Evolutionary conservation across 2,797 vertebrate species (phyloP).

Genomic region (Falco rusticolus): DNA sequence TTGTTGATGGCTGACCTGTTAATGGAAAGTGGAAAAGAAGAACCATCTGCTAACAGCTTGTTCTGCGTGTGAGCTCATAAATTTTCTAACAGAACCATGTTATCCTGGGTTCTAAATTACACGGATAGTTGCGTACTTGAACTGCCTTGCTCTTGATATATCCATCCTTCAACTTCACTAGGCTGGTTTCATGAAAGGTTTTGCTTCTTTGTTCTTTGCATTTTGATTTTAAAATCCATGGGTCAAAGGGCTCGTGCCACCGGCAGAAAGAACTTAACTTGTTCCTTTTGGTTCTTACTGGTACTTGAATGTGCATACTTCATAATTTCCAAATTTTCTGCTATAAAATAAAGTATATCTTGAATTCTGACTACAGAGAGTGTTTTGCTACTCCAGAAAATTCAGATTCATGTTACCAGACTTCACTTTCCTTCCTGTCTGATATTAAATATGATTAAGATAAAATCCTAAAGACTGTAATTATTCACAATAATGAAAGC

Average conservation of each 20-base stretch:
- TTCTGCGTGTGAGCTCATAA: conserved; percentile 19
- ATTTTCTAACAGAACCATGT: background rate
- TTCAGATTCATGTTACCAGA: background rate
- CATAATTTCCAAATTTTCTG: background rate
- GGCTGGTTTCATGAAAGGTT: background rate
- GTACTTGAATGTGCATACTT: background rate
- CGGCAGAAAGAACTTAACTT: background rate
- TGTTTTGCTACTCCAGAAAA: background rate
- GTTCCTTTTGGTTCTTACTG: background rate
- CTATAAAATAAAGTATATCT: background rate
- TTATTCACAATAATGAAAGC: background rate
- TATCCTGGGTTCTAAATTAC: background rate
- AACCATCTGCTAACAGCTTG: background rate
- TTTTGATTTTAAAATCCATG: background rate
- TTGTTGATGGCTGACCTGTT: background rate
- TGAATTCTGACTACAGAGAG: background rate
- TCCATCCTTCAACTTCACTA: background rate
- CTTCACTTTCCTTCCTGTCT: background rate
- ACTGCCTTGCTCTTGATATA: background rate
- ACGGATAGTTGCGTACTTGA: background rate
- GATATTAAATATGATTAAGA: background rate
- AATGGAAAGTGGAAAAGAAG: background rate
- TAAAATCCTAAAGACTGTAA: background rate
- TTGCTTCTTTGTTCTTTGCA: background rate
- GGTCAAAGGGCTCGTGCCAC: background rate